Evolutionary conservation across 2,888 invertebrate genomes (phyloP), one percentile per base, ranked within the genome.

Genomic region (Serrognathus titanus): DNA sequence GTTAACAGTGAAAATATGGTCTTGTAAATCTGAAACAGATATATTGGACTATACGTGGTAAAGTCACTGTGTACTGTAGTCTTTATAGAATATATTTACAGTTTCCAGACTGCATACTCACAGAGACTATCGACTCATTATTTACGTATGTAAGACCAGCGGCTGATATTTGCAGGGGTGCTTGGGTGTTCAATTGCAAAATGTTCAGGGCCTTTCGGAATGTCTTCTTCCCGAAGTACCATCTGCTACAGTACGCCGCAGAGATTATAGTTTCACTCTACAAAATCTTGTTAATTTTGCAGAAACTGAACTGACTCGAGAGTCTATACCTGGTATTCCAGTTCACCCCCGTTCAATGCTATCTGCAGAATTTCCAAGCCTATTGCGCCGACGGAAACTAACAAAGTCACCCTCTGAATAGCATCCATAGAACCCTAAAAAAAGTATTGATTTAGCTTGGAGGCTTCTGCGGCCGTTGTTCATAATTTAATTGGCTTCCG

Each of bases 41-140:
- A n/a, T n/a, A n/a, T n/a, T n/a, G n/a, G n/a, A n/a, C n/a, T n/a
- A n/a, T n/a, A n/a, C n/a, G n/a, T n/a, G n/a, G n/a, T n/a, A n/a
- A n/a, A n/a, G n/a, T n/a, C n/a, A n/a, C n/a, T n/a, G n/a, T n/a
- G n/a, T n/a, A n/a, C n/a, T 31, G 24, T 5, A 31, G 24, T 5
- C 24, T 31, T 7, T 5, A n/a, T n/a, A n/a, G n/a, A n/a, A n/a
- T n/a, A n/a, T n/a, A n/a, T n/a, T n/a, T n/a, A n/a, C n/a, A n/a
- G 24, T 31, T 31, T 31, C 3, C 24, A 7, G 6, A 31, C 6
- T 31, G n/a, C 13, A n/a, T 50, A 47, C 48, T 13, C 48, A 59
- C 61, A 58, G 51, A 50, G 8, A 61, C 48, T 13, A 57, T 54
- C 31, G 49, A 46, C 7, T 48, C 48, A 9, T 61, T 61, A n/a